These are phyloP conservation scores for Salminus brasiliensis DNA, from an alignment of 2,113 vertebrate species.

Conservation along the genomic window DNA sequence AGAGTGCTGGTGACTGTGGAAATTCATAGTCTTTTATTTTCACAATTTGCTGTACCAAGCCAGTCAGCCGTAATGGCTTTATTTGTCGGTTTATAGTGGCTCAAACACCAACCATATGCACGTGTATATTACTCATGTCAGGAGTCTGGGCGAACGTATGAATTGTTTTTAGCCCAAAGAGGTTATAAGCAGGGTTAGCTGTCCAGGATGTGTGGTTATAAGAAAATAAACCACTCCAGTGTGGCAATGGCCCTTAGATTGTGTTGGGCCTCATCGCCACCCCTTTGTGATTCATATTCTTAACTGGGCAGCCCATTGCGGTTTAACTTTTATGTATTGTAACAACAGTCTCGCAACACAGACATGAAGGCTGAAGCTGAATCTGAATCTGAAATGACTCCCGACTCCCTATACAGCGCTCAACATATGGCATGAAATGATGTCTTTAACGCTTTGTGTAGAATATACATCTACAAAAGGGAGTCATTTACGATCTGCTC, in stretches of 20 bases:
- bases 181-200: not conserved
- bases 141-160: not conserved
- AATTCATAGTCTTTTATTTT: no score
- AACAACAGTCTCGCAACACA: constrained; percentile 6
- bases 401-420: not conserved
- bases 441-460: not conserved
- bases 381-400: not conserved
- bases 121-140: not conserved
- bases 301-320: not conserved
- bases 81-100: no score
- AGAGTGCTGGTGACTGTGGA: no score
- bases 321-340: constrained; percentile 3
- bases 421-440: constrained; percentile 9
- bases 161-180: not conserved
- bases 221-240: not conserved
- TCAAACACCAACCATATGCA: not conserved
- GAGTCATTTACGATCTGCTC: not conserved
- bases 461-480: not conserved
- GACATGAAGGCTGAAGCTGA: not conserved
- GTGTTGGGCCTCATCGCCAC: not conserved
- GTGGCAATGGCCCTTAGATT: not conserved
- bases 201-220: not conserved
- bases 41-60: no score
- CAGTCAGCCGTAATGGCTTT: no score
- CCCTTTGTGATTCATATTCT: not conserved